A percentile compares a stretch with the other conserved stretches of the same genome.
Evolutionary conservation across 2,113 vertebrate genomes (phyloP).

Genomic region (Merops nubicus): DNA sequence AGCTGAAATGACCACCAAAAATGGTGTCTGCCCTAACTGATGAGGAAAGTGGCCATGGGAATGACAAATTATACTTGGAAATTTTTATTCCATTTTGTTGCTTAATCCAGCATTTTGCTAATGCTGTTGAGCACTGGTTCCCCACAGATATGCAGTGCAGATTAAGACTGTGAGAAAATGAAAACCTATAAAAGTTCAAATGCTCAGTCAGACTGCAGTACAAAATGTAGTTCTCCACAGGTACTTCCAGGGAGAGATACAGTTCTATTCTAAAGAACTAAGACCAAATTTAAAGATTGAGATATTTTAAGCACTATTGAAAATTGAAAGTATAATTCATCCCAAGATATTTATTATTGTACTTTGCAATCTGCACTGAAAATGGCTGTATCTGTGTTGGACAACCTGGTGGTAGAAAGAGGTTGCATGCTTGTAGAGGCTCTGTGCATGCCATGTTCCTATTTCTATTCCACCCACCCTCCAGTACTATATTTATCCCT

Average conservation of each 20-base stretch:
- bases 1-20: not conserved
- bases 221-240: not conserved
- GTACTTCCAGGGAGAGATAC: not conserved
- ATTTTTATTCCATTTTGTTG: not conserved
- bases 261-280: not conserved
- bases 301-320: not conserved
- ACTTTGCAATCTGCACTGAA: not conserved
- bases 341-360: not conserved
- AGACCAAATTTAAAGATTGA: not conserved
- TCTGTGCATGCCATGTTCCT: not conserved
- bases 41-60: not conserved
- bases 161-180: not conserved
- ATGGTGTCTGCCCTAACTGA: not conserved
- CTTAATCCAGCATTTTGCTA: not conserved
- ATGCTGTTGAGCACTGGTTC: not conserved
- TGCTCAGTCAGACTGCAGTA: not conserved
- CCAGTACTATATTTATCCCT: not conserved
- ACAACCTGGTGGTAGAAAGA: not conserved
- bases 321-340: not conserved
- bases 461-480: not conserved
- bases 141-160: not conserved
- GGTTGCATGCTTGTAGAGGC: not conserved
- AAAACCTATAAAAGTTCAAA: not conserved
- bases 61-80: not conserved
- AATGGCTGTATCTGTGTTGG: not conserved